Evolutionary conservation across 2,113 vertebrate species (phyloP).

Genomic region (Himantopus leucocephalus): DNA sequence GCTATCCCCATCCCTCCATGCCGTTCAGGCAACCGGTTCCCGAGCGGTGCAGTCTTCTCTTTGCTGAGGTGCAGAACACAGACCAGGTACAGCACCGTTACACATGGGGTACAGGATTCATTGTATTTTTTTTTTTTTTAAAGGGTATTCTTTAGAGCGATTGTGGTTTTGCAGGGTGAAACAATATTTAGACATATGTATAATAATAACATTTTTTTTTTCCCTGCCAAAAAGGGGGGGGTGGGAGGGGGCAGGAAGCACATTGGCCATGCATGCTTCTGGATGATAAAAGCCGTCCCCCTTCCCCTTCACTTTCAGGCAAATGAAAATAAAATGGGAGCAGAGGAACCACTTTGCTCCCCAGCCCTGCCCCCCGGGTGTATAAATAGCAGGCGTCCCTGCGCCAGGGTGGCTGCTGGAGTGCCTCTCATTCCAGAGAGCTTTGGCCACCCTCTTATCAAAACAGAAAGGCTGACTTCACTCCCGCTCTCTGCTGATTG

Average conservation of each 20-base stretch:
- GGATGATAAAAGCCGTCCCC: not conserved
- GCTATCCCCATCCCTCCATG: not conserved
- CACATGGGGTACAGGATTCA: not conserved
- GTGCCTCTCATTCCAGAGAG: slow-evolving; percentile 64
- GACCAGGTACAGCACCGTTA: not conserved
- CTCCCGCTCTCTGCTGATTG: slow-evolving; percentile 12
- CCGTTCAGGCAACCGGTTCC: not conserved
- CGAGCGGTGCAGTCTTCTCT: not conserved
- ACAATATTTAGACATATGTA: not conserved
- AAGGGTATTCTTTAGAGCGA: not conserved
- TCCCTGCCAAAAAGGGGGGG: not conserved
- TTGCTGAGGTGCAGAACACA: not conserved
- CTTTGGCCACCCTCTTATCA: slow-evolving; percentile 66
- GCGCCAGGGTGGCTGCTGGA: slow-evolving; percentile 43
- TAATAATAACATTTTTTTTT: not conserved
- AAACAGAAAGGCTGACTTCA: slow-evolving; percentile 77
- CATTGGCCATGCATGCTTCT: not conserved
- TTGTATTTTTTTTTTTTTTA: not conserved
- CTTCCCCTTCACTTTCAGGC: not conserved
- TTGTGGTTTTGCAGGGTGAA: not conserved
- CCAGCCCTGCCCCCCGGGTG: not conserved
- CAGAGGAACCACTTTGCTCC: slow-evolving; percentile 36
- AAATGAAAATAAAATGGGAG: slow-evolving; percentile 40
- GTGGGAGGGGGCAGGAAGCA: too few relatives aligned
- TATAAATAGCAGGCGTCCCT: slow-evolving; percentile 69